Conservation (phyloP, 2,797 vertebrate species). For the Tolypeutes matacus region DNA sequence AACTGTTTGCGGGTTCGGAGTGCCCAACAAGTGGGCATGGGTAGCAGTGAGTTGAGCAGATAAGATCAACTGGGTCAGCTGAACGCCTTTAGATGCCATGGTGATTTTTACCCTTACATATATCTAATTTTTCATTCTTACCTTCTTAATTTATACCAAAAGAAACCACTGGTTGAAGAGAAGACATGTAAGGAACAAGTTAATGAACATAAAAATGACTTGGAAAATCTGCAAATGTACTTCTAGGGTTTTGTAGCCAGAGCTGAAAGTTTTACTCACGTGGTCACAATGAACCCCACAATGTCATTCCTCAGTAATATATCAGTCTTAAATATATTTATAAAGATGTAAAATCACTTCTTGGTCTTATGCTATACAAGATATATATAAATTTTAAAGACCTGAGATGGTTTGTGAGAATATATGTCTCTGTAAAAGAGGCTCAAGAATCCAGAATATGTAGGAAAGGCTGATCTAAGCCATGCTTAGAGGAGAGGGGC, state of each 20-base stretch:
- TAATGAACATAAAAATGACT: not conserved
- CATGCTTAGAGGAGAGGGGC: not conserved
- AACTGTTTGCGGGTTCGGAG: not conserved
- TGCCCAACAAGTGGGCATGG: not conserved
- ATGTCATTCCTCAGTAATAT: not conserved
- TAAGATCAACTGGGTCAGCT: not conserved
- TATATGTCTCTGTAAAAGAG: not conserved
- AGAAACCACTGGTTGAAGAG: not conserved
- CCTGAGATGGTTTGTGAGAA: not conserved
- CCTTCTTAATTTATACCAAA: not conserved
- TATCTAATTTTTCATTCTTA: conserved; percentile 18
- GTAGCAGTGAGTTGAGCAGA: not conserved
- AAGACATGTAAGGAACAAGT: not conserved
- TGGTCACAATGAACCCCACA: not conserved
- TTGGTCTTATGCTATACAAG: not conserved
- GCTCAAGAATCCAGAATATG: not conserved
- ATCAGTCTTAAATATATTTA: not conserved
- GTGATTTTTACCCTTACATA: not conserved
- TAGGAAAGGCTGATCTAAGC: not conserved
- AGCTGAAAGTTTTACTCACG: not conserved
- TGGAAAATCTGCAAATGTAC: not conserved
- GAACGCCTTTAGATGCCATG: not conserved
- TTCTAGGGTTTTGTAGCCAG: not conserved
- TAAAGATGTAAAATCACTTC: not conserved
- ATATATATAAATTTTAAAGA: not conserved